These are phyloP conservation scores for Bombyx huttoni DNA, from an alignment of 2,888 invertebrate genomes.

Conservation along the genomic window DNA sequence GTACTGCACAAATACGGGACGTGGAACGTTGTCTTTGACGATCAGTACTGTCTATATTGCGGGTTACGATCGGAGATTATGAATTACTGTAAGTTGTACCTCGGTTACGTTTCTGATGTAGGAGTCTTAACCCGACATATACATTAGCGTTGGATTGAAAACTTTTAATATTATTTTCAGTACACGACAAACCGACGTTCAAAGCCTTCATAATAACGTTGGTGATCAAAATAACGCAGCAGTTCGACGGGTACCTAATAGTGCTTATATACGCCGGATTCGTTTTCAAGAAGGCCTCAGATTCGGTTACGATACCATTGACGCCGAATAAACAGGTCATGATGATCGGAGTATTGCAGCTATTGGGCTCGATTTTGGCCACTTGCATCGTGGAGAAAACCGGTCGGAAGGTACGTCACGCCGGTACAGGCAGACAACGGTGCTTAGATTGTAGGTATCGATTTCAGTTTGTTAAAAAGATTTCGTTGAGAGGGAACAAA, in stretches of 20 bases:
- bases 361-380: slow-evolving; percentile 47
- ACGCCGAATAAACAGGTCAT: slow-evolving; percentile 60
- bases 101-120: too few species aligned
- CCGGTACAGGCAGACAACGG: too few species aligned
- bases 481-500: too few species aligned
- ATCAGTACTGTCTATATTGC: too few species aligned
- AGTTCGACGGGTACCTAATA: slow-evolving; percentile 61
- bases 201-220: slow-evolving; percentile 59
- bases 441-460: too few species aligned
- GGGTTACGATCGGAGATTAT: too few species aligned
- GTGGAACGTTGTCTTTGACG: too few species aligned
- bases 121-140: too few species aligned
- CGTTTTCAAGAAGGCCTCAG: slow-evolving; percentile 50
- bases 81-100: too few species aligned
- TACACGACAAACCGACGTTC: slow-evolving; percentile 45
- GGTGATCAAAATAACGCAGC: slow-evolving; percentile 57
- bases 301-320: slow-evolving; percentile 38
- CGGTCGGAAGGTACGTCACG: slow-evolving; percentile 43
- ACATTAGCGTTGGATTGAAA: too few species aligned
- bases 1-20: too few species aligned
- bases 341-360: slow-evolving; percentile 50
- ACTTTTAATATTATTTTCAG: slow-evolving; percentile 23
- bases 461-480: too few species aligned
- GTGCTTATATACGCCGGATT: slow-evolving; percentile 57
- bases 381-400: slow-evolving; percentile 59